These are phyloP conservation scores for Mesorhabditis spiculigera DNA, from an alignment of 2,888 invertebrate genomes.

Conservation along the genomic window DNA sequence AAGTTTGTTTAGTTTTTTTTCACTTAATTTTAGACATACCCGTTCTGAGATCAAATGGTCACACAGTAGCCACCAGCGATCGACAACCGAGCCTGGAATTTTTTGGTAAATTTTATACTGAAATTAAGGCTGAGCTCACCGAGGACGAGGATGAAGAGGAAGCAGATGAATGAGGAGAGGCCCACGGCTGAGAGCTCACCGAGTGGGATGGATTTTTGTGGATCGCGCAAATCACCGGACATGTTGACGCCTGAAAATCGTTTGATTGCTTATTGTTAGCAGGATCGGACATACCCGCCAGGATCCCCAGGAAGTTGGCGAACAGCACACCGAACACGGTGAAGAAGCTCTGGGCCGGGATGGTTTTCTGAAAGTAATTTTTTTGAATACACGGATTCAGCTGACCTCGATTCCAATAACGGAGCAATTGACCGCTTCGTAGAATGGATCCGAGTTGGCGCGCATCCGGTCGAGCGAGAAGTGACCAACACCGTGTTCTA, in stretches of 20 bases:
- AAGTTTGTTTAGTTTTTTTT: not conserved
- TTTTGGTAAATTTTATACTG: too few relatives aligned
- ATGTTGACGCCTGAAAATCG: conserved; percentile 77
- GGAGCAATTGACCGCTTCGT: conserved; percentile 60
- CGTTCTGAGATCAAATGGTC: conserved; percentile 89
- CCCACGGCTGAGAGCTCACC: conserved; percentile 88
- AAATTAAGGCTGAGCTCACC: conserved; percentile 63
- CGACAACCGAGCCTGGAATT: conserved; percentile 82
- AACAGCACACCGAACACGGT: conserved; percentile 95
- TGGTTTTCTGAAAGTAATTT: conserved; percentile 11
- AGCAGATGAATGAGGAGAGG: conserved; percentile 81
- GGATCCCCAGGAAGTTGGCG: conserved; percentile 90
- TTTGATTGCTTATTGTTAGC: not conserved
- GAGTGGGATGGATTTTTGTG: conserved; percentile 85
- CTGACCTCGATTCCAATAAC: conserved; percentile 21
- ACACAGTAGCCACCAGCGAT: conserved; percentile 70
- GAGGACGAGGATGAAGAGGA: conserved; percentile 82
- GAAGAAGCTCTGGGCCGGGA: conserved; percentile 79
- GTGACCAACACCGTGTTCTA: conserved; percentile 79
- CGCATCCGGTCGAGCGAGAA: conserved; percentile 77
- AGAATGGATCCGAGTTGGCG: conserved; percentile 69
- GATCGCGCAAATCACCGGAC: conserved; percentile 90
- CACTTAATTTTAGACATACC: conserved; percentile 63
- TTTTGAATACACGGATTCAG: not conserved
- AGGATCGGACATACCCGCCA: conserved; percentile 68